Evolutionary conservation across 2,797 vertebrate species (phyloP).

Genomic region (Octomys mimax): DNA sequence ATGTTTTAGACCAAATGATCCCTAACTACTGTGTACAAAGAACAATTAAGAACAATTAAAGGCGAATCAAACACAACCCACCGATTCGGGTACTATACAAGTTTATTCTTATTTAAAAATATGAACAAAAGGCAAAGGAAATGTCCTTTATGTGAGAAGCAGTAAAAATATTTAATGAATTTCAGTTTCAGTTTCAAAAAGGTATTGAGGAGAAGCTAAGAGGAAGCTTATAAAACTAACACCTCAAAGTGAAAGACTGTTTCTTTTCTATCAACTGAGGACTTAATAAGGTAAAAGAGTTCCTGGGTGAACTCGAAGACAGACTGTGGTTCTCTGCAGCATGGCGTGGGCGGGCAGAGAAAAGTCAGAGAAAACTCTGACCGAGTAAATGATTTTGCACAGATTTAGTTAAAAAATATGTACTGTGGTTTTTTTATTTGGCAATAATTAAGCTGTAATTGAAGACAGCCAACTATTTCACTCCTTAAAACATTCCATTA

Average conservation of each 20-base stretch:
- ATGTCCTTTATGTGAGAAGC: not conserved
- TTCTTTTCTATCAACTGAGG: constrained; percentile 46
- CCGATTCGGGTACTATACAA: not conserved
- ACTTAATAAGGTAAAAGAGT: constrained; percentile 69
- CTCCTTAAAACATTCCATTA: not conserved
- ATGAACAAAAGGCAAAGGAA: not conserved
- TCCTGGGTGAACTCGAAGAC: not conserved
- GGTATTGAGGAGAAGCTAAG: not conserved
- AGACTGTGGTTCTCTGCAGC: constrained; percentile 51
- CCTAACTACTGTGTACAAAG: not conserved
- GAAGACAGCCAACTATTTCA: not conserved
- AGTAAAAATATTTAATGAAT: not conserved
- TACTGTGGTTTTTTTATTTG: not conserved
- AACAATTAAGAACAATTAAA: not conserved
- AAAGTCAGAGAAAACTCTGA: constrained; percentile 23
- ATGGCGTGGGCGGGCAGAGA: not conserved
- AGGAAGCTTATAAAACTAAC: constrained; percentile 33
- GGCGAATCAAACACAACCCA: not conserved
- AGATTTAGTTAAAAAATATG: not conserved
- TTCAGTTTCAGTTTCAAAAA: constrained; percentile 60
- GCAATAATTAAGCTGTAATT: not conserved
- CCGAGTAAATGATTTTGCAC: constrained; percentile 26
- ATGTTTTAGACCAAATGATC: constrained; percentile 6
- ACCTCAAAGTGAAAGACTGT: not conserved
- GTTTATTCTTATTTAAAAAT: constrained; percentile 37